These are phyloP conservation scores for Stenodera caucasica DNA, from an alignment of 2,888 invertebrate species.

Conservation along the genomic window DNA sequence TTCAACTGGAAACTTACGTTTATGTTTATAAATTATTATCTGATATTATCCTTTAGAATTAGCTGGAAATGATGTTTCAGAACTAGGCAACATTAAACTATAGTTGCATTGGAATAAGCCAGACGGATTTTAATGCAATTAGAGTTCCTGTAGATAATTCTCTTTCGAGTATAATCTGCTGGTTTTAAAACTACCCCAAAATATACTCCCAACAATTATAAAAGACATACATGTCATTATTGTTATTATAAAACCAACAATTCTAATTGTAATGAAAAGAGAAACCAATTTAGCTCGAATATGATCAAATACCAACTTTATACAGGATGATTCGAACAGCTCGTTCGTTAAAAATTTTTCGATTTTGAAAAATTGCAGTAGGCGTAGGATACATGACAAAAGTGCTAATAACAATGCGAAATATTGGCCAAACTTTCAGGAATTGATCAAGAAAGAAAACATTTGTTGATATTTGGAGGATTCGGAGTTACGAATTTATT, in stretches of 20 bases:
- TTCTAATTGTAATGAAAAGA: background rate
- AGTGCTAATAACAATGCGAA: too few relatives aligned
- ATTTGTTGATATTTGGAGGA: too few relatives aligned
- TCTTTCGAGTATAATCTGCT: background rate
- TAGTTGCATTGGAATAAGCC: background rate
- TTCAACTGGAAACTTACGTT: too few relatives aligned
- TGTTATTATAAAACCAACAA: background rate
- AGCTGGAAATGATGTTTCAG: too few relatives aligned
- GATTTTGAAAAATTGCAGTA: too few relatives aligned
- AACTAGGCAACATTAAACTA: background rate
- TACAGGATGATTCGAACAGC: background rate
- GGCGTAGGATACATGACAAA: too few relatives aligned
- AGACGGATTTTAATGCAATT: conserved; percentile 3
- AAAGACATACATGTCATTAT: background rate
- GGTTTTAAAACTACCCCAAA: background rate
- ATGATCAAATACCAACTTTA: background rate
- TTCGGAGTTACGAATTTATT: too few relatives aligned
- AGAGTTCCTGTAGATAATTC: background rate
- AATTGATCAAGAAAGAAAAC: too few relatives aligned
- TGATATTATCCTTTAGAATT: too few relatives aligned
- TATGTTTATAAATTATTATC: too few relatives aligned
- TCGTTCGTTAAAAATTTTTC: too few relatives aligned
- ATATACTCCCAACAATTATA: background rate
- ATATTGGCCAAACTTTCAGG: too few relatives aligned
- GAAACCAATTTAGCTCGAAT: background rate